phyloP scores from a whole-genome alignment of 1,140 invertebrate genomes.

The Xylocopa sonorina region DNA sequence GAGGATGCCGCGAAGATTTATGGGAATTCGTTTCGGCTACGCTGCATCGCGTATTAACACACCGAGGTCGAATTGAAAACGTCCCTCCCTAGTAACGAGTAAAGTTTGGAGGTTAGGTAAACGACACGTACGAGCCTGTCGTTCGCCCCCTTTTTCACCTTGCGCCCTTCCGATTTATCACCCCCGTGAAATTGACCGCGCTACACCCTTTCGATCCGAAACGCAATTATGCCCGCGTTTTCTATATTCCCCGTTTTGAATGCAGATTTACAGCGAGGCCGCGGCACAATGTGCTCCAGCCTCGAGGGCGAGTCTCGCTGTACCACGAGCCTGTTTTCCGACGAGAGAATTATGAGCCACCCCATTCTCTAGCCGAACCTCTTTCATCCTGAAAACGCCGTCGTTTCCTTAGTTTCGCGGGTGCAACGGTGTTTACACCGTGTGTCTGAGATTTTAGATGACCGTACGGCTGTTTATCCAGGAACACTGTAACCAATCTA shows the following conservation, averaged over 20 bases:
- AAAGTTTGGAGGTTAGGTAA: too few relatives aligned
- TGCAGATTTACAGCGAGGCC: conserved; percentile 57
- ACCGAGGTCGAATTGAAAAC: too few relatives aligned
- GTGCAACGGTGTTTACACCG: conserved; percentile 53
- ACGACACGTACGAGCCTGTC: too few relatives aligned
- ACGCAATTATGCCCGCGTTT: conserved; percentile 60
- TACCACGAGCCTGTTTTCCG: conserved; percentile 35
- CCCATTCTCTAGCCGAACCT: neutral
- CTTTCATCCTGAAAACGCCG: neutral
- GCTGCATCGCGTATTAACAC: too few relatives aligned
- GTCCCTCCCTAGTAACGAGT: too few relatives aligned
- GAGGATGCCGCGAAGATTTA: neutral
- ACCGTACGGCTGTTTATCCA: conserved; percentile 37
- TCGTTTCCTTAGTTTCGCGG: conserved; percentile 5
- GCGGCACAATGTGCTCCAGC: conserved; percentile 55
- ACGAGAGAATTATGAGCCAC: conserved; percentile 59
- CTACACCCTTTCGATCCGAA: conserved; percentile 53
- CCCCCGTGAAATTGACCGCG: conserved; percentile 40
- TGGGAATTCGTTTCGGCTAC: too few relatives aligned
- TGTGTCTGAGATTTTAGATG: conserved; percentile 64
- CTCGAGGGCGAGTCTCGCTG: conserved; percentile 31
- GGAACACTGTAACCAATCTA: conserved; percentile 39
- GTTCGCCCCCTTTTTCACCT: too few relatives aligned
- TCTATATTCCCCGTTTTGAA: conserved; percentile 60
- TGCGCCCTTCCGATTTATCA: conserved; percentile 45